A percentile compares a stretch with the other conserved stretches of the same genome.
Evolutionary conservation across 2,797 vertebrate genomes (phyloP).

Genomic region (Rallus crepitans): DNA sequence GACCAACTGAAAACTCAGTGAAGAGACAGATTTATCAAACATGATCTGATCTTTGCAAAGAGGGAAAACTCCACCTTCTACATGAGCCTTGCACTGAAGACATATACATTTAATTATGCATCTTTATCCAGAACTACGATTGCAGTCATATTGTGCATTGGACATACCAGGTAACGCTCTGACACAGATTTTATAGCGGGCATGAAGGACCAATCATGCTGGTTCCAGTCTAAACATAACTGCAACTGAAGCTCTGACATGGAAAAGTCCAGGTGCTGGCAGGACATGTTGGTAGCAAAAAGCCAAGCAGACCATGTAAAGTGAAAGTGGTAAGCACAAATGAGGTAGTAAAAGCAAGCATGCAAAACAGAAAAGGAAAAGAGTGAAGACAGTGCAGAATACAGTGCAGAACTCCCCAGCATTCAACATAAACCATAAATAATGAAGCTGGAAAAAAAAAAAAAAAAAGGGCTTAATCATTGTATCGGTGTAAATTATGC

Average conservation of each 20-base stretch:
- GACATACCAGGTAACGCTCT: conserved; percentile 91
- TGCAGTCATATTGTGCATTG: conserved; percentile 45
- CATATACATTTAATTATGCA: conserved; percentile 1
- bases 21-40: not conserved
- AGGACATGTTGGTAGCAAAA: conserved; percentile 56
- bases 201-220: conserved; percentile 89
- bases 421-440: conserved; percentile 18
- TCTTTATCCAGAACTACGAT: conserved; percentile 34
- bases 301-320: conserved; percentile 47
- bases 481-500: not conserved
- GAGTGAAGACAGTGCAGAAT: conserved; percentile 26
- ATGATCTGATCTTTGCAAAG: not conserved
- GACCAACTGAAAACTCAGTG: not conserved
- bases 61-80: not conserved
- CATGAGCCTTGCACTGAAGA: not conserved
- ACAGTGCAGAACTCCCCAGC: not conserved
- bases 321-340: conserved; percentile 20
- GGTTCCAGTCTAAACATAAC: conserved; percentile 91
- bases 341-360: conserved; percentile 54
- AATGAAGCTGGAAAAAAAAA: conserved; percentile 35
- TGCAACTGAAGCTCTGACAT: conserved; percentile 89
- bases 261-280: conserved; percentile 88
- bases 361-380: conserved; percentile 63
- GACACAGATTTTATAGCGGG: conserved; percentile 89
- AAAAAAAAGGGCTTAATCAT: not conserved